Base-by-base conservation (phyloP, 2,797 vertebrate genomes). In the Molossus alvarezi region DNA sequence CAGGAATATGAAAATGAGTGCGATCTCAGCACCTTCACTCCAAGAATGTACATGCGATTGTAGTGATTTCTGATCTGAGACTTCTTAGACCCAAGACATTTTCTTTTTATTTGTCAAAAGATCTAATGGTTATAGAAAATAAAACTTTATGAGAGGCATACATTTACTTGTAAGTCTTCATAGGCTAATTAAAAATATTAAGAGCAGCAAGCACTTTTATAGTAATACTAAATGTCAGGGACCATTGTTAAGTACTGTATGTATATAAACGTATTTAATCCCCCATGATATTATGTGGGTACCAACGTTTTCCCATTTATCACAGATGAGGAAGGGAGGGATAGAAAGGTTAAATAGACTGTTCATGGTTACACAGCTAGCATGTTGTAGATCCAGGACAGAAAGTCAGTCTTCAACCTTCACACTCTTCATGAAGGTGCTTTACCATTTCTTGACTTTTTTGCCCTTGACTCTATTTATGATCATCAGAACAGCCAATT, bases 151-250 rank as follows among this genome's bases (percentile, higher is more conserved):
- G 5, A 10, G 2, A 91, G 7, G 76, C 27, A 83, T 45, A 48
- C 9, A 64, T 20, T 11, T 58, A 51, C 23, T 80, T 69, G 33
- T 64, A 79, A 67, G 17, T 82, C 29, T 75, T 79, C 33, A 83
- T 9, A 86, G 15, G 20, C 10, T 88, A 80, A 25, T 77, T 88
- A 72, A 96, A 96, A 92, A 23, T 55, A 75, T 79, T 3, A 83
- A 95, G 17, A 48, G 5, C 6, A 51, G 3, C 6, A 81, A 67
- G 25, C 12, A 90, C 14, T 71, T 83, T 60, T 37, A 53, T 27
- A 48, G 33, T 51, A 25, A 94, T 88, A 17, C 20, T 41, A 51
- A 29, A 21, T 25, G 1, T 10, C 29, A 81, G 57, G 27, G 80
- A 87, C 3, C 51, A 83, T n/a, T 62, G 15, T 72, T 72, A 51